Base-by-base conservation (phyloP, 2,113 vertebrate species). In the Aspiorhynchus laticeps region DNA sequence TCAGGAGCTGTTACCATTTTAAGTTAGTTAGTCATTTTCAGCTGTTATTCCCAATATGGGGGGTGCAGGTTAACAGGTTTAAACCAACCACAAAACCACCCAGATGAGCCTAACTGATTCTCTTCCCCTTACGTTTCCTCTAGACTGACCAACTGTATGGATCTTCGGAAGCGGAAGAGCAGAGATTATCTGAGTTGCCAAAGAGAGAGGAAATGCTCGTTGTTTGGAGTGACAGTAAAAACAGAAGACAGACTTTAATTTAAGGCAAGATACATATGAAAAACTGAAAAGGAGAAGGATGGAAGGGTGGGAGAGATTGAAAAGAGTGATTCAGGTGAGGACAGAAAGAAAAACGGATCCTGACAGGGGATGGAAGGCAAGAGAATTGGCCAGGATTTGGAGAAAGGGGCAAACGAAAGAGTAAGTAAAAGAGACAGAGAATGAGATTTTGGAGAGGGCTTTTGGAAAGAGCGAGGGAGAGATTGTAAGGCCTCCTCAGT, bases 401-500 rank as follows among this genome's bases (percentile, higher is more conserved):
- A 36, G 53, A 67, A 38, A 76, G 26, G 71, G 59, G 26, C 73
- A 21, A 80, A 63, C 80, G 77, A 82, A 56, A 56, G 81, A 59
- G 31, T 84, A 65, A 73, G 80, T 41, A 31, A 81, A 79, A 51
- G 83, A 75, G 56, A 71, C 74, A 79, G 24, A 41, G 31, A 79
- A 73, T 11, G 48, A 80, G 82, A 75, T 86, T 86, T 79, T 48
- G 31, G 69, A 74, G 33, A 80, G 84, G 46, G 65, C 26, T 67
- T 63, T 65, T 63, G 51, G 31, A 83, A n/a, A 83, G 76, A 61
- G 79, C 26, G 84, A 80, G 56, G 31, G 26, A 53, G 65, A 88
- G 74, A 88, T 74, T 84, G 89, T 61, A 59, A 73, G 87, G 85
- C 79, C 80, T 74, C 33, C 36, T 56, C 65, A 84, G 86, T 89